Conservation (phyloP, 2,797 vertebrate species). For the Zenarchopterus dispar region DNA sequence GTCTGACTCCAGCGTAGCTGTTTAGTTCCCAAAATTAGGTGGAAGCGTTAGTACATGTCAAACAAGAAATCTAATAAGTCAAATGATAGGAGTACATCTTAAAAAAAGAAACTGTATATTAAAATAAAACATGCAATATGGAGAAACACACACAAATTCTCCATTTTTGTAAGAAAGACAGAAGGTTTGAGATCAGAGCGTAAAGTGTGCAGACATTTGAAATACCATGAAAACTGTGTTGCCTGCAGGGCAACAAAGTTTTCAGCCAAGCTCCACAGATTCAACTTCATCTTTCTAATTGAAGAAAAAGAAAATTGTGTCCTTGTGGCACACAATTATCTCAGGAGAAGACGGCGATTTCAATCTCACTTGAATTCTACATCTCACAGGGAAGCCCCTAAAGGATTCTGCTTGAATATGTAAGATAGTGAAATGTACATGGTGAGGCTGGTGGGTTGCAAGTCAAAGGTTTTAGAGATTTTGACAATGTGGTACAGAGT, state of each 20-base stretch:
- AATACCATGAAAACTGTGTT: slow-evolving; percentile 51
- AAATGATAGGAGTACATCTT: background rate
- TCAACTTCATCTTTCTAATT: slow-evolving; percentile 67
- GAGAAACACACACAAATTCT: background rate
- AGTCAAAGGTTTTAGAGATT: slow-evolving; percentile 24
- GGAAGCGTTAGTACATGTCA: no score
- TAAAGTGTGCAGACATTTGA: slow-evolving; percentile 49
- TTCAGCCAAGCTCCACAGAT: slow-evolving; percentile 34
- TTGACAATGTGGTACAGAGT: slow-evolving; percentile 7
- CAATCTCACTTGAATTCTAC: slow-evolving; percentile 62
- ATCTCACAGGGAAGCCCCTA: slow-evolving; percentile 42
- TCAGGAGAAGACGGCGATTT: slow-evolving; percentile 52
- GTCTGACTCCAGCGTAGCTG: no score
- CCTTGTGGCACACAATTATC: slow-evolving; percentile 56
- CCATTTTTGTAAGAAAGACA: slow-evolving; percentile 16
- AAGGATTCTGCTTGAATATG: slow-evolving; percentile 59
- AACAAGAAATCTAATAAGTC: no score
- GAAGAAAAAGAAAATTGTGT: slow-evolving; percentile 64
- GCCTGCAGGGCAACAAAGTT: slow-evolving; percentile 44
- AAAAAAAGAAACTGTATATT: background rate
- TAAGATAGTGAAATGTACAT: slow-evolving; percentile 43
- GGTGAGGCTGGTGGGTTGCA: slow-evolving; percentile 27
- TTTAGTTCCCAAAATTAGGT: no score
- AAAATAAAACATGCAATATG: background rate
- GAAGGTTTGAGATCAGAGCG: slow-evolving; percentile 37